Evolutionary conservation across 2,797 vertebrate species (phyloP), one percentile per base, ranked within the genome.

Genomic region (Coregonus suidteri): DNA sequence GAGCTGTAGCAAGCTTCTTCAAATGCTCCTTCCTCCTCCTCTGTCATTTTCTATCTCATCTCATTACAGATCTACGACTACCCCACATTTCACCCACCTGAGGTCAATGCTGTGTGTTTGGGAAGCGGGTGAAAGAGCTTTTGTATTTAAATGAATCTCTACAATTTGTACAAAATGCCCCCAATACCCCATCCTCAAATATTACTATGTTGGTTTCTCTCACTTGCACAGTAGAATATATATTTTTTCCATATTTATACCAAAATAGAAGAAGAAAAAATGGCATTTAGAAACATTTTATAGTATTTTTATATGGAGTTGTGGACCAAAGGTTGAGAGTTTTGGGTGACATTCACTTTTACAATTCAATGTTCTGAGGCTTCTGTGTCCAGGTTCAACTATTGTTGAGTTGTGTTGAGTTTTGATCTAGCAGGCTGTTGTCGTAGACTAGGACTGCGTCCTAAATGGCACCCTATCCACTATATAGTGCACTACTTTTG

Each of bases 291-390:
- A 93, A 91, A 81, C 87, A 90, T 94, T 94, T 95, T 93, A 91
- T 92, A 92, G 74, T 95, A 95, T 94, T 95, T 95, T 95, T 95
- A 87, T 94, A 94, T 90, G 89, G 88, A 89, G 88, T 90, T 90
- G 88, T 83, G 88, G 91, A 93, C 89, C 92, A 93, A 93, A 90
- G 91, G 91, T 92, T 94, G 90, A 88, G 82, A 85, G 75, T 91
- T 92, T 88, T 86, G 83, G 89, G 88, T 82, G 89, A 84, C 85
- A 83, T 83, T 90, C 84, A 82, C 83, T 93, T 93, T 91, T 88
- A 88, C 9, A 56, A 73, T n/a, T 54, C 30, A 80, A 86, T 68
- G 20, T 35, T 53, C 67, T 76, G 37, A 79, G 54, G 71, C 80
- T 84, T 87, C 73, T 13, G 81, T 85, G 83, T 83, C 75, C 79